Percentiles rank a stretch among this genome's conserved stretches.
These are phyloP conservation scores for Terebella lapidaria DNA, from an alignment of 2,888 invertebrate genomes.

Conservation along the genomic window DNA sequence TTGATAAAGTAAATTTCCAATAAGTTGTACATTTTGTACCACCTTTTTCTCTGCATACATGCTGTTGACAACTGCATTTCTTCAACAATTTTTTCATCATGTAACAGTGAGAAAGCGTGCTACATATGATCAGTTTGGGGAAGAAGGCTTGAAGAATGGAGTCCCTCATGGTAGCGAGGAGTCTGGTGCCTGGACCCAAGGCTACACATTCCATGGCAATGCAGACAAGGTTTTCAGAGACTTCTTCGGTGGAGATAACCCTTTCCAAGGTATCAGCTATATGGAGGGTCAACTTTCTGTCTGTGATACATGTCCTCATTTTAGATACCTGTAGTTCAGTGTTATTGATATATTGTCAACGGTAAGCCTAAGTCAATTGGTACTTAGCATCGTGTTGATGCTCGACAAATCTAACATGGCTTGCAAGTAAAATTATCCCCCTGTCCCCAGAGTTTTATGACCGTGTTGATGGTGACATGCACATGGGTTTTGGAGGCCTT, in stretches of 20 bases:
- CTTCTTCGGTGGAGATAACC: slow-evolving; percentile 78
- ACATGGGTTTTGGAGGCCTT: slow-evolving; percentile 54
- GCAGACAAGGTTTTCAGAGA: slow-evolving; percentile 57
- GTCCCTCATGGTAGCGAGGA: slow-evolving; percentile 57
- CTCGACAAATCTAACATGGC: too few relatives aligned
- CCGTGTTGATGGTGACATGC: slow-evolving; percentile 52
- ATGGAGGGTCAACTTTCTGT: too few relatives aligned
- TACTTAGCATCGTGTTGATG: too few relatives aligned
- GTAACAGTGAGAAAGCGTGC: slow-evolving; percentile 58
- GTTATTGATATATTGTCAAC: too few relatives aligned
- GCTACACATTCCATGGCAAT: slow-evolving; percentile 72
- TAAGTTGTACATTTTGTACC: too few relatives aligned
- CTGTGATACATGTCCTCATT: background rate
- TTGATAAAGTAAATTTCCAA: too few relatives aligned
- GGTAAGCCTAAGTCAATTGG: too few relatives aligned
- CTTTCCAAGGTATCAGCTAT: slow-evolving; percentile 60
- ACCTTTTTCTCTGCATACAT: too few relatives aligned
- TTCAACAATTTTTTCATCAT: too few relatives aligned
- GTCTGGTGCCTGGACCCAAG: slow-evolving; percentile 50
- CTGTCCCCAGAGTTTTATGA: slow-evolving; percentile 49
- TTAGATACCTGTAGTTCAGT: too few relatives aligned
- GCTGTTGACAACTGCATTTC: too few relatives aligned
- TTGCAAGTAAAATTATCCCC: too few relatives aligned
- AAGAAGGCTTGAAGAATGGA: slow-evolving; percentile 77
- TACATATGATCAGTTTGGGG: slow-evolving; percentile 84